Conservation (phyloP, 2,888 invertebrate species). For the Microctonus aethiopoides region DNA sequence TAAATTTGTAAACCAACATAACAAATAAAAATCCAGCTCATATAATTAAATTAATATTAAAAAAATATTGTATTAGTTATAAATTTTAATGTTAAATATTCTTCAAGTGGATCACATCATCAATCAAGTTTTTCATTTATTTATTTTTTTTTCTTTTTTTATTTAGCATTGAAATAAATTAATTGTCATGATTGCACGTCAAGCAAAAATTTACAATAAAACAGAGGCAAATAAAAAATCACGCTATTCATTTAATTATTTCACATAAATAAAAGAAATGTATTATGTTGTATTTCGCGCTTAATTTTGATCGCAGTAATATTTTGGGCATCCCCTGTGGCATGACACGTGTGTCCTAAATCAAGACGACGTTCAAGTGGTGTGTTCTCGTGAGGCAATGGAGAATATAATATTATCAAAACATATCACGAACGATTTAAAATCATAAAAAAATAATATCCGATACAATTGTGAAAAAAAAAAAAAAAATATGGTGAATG, state of each 20-base stretch:
- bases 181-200: neutral
- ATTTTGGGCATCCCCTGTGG: neutral
- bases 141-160: no score
- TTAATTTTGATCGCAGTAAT: neutral
- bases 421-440: neutral
- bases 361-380: neutral
- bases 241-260: neutral
- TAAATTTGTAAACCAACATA: neutral
- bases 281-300: constrained; percentile 2
- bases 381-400: neutral
- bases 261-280: neutral
- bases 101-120: neutral
- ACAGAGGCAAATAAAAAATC: neutral
- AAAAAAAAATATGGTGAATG: neutral
- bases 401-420: neutral
- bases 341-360: neutral
- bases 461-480: neutral
- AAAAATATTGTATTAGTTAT: no score
- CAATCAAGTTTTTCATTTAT: no score
- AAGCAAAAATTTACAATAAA: neutral
- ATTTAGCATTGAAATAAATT: neutral
- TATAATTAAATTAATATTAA: no score
- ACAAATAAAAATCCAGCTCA: neutral
- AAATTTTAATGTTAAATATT: neutral
- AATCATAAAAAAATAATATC: no score